A percentile compares a stretch with the other conserved stretches of the same genome.
Evolutionary conservation across 2,797 vertebrate species (phyloP).

Genomic region (Artibeus jamaicensis): DNA sequence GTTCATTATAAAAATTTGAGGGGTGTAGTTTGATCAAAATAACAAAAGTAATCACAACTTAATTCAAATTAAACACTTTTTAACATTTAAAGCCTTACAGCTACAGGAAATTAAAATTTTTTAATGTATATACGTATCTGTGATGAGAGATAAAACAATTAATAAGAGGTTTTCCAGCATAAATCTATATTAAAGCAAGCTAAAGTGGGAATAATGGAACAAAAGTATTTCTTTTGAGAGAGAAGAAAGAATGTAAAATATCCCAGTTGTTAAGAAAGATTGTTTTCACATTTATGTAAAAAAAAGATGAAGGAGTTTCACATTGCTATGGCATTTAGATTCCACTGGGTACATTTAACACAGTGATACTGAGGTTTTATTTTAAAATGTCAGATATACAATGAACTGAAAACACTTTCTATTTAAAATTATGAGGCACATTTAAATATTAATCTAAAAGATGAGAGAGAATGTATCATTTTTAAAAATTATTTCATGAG

Average conservation of each 20-base stretch:
- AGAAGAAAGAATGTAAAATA: not conserved
- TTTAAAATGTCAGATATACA: slow-evolving; percentile 23
- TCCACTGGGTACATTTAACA: not conserved
- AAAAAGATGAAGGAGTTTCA: not conserved
- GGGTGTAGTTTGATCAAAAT: not conserved
- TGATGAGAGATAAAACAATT: not conserved
- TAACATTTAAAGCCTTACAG: not conserved
- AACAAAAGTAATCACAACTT: not conserved
- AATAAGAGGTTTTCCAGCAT: slow-evolving; percentile 22
- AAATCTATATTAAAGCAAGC: not conserved
- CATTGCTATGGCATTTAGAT: not conserved
- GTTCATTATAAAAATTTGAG: not conserved
- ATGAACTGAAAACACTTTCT: not conserved
- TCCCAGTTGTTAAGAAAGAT: not conserved
- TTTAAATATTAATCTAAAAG: slow-evolving; percentile 38
- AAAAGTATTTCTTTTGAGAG: not conserved
- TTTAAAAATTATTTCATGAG: not conserved
- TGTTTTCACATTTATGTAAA: not conserved
- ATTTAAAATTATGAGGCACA: slow-evolving; percentile 44
- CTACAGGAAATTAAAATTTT: not conserved
- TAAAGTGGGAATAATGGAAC: not conserved
- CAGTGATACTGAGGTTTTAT: slow-evolving; percentile 6
- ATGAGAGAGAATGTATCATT: not conserved
- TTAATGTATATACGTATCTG: not conserved
- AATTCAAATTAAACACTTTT: slow-evolving; percentile 32